Conservation (phyloP, 1,140 invertebrate species). For the Cydia strobilella region DNA sequence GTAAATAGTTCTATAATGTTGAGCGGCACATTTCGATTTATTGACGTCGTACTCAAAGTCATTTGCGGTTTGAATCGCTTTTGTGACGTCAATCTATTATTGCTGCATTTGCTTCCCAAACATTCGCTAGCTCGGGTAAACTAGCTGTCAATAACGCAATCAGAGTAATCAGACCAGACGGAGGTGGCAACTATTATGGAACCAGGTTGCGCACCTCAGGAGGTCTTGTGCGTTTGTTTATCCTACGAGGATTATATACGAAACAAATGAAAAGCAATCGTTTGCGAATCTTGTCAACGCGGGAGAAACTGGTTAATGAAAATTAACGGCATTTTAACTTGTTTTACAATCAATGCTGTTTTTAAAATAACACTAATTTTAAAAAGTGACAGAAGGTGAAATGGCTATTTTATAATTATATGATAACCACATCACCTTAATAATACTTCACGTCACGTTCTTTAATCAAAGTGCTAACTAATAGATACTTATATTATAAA, state of each 20-base stretch:
- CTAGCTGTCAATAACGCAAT: conserved; percentile 25
- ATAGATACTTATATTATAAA: too few relatives aligned
- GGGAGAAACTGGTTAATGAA: neutral
- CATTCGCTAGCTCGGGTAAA: conserved; percentile 24
- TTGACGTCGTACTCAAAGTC: neutral
- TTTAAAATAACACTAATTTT: neutral
- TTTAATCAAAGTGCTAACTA: too few relatives aligned
- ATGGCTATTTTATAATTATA: too few relatives aligned
- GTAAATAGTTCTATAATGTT: neutral
- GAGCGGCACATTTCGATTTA: neutral
- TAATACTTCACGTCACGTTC: too few relatives aligned
- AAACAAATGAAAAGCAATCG: neutral
- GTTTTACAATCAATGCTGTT: neutral
- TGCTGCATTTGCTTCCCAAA: conserved; percentile 19
- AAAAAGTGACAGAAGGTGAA: too few relatives aligned
- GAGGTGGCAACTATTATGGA: conserved; percentile 19
- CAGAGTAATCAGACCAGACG: conserved; percentile 7
- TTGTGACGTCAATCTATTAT: conserved; percentile 23
- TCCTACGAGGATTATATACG: neutral
- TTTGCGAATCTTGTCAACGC: neutral
- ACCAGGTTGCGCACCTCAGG: conserved; percentile 10
- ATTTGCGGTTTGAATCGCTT: conserved; percentile 21
- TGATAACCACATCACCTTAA: too few relatives aligned
- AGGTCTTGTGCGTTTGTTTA: neutral
- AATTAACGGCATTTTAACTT: neutral